These are phyloP conservation scores for Acrossocheilus wenchowensis DNA, from an alignment of 2,797 vertebrate species.

Conservation along the genomic window DNA sequence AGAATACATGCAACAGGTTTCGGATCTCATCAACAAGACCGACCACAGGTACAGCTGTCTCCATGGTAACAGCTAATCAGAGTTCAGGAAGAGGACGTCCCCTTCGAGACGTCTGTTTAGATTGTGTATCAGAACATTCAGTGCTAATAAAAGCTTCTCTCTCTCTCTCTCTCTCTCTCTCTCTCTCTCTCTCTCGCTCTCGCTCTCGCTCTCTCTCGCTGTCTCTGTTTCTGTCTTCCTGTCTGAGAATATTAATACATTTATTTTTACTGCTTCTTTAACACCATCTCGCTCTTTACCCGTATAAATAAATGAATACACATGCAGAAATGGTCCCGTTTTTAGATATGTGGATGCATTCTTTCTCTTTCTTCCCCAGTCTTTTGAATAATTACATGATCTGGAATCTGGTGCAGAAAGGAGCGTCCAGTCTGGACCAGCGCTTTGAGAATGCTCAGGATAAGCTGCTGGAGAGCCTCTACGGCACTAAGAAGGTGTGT, in stretches of 20 bases:
- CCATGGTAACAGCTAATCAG: not conserved
- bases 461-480: constrained; percentile 92
- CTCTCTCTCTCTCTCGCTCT: not conserved
- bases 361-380: constrained; percentile 68
- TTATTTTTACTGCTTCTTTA: not conserved
- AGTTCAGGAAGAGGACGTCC: constrained; percentile 3
- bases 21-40: constrained; percentile 92
- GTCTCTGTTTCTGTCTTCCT: not conserved
- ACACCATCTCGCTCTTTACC: not conserved
- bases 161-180: not conserved
- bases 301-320: constrained; percentile 16
- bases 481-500: constrained; percentile 93
- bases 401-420: constrained; percentile 96
- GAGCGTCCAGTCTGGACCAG: constrained; percentile 88
- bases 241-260: not conserved
- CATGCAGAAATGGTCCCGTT: not conserved
- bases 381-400: constrained; percentile 96
- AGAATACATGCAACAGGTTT: constrained; percentile 92
- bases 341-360: not conserved
- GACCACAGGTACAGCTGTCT: constrained; percentile 81
- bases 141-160: constrained; percentile 1
- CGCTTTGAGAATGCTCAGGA: constrained; percentile 95
- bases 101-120: not conserved
- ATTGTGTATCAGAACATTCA: constrained; percentile 33
- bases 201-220: not conserved